Percentiles rank a stretch among this genome's conserved stretches.
Evolutionary conservation across 2,888 invertebrate species (phyloP).

Genomic region (Nysson spinosus): DNA sequence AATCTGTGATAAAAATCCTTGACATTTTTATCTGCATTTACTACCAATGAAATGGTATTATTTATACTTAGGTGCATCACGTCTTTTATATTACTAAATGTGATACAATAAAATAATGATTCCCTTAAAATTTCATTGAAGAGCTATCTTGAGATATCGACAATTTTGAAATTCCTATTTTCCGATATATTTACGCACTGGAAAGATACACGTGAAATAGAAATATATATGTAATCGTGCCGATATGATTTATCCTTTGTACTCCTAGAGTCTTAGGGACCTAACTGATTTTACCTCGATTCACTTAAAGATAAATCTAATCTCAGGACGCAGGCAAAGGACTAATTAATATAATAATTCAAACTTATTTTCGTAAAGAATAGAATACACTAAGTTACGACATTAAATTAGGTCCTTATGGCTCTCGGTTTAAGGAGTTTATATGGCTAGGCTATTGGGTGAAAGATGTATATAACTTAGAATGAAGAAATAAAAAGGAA

Average conservation of each 20-base stretch:
- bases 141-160: no score
- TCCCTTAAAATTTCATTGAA: neutral
- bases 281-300: conserved; percentile 42
- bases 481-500: conserved; percentile 62
- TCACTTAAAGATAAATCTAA: conserved; percentile 14
- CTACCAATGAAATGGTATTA: neutral
- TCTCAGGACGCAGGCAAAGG: no score
- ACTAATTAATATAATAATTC: conserved; percentile 4
- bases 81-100: conserved; percentile 1
- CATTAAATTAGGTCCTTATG: conserved; percentile 58
- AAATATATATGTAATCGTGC: conserved; percentile 37
- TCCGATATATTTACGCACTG: conserved; percentile 9
- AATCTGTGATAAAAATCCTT: conserved; percentile 13
- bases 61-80: neutral
- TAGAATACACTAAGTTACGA: conserved; percentile 14
- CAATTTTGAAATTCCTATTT: no score
- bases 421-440: conserved; percentile 58
- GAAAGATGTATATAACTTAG: conserved; percentile 69
- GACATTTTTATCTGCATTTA: conserved; percentile 2
- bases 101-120: conserved; percentile 6
- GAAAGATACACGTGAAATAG: conserved; percentile 9
- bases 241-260: conserved; percentile 46
- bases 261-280: conserved; percentile 56
- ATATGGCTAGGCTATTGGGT: conserved; percentile 63
- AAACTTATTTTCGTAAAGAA: conserved; percentile 7